Percentiles rank a stretch among this genome's conserved stretches.
phyloP scores from a whole-genome alignment of 2,113 vertebrate species.

The Lepus timidus region DNA sequence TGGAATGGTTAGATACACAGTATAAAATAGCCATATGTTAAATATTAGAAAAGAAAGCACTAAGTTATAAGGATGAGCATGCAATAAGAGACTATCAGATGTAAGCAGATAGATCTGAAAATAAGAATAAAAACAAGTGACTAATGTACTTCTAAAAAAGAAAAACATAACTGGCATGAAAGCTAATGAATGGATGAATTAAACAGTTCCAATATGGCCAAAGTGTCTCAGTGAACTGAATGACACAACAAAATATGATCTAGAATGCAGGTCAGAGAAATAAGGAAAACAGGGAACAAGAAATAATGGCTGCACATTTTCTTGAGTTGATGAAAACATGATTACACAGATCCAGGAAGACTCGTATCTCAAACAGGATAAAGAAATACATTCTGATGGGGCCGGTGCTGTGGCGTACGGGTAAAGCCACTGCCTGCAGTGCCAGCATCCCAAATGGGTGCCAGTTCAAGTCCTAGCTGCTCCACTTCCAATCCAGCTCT shows the following conservation, averaged over 20 bases:
- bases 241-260: slow-evolving; percentile 24
- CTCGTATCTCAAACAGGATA: slow-evolving; percentile 3
- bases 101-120: slow-evolving; percentile 31
- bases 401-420: too few relatives aligned
- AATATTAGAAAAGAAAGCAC: slow-evolving; percentile 27
- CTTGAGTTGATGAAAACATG: slow-evolving; percentile 54
- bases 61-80: background rate
- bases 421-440: too few relatives aligned
- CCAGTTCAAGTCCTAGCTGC: too few relatives aligned
- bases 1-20: slow-evolving; percentile 8
- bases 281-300: slow-evolving; percentile 35
- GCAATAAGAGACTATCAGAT: slow-evolving; percentile 9
- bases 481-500: too few relatives aligned
- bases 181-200: slow-evolving; percentile 42
- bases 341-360: slow-evolving; percentile 30
- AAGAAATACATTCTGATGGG: background rate
- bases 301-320: slow-evolving; percentile 37
- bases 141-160: slow-evolving; percentile 28
- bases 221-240: slow-evolving; percentile 47
- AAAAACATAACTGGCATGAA: slow-evolving; percentile 34
- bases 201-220: slow-evolving; percentile 6
- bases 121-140: slow-evolving; percentile 50
- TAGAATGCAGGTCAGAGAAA: slow-evolving; percentile 43
- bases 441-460: too few relatives aligned
- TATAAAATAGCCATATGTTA: slow-evolving; percentile 27